Conservation (phyloP, 2,888 invertebrate species). For the Drosophila helvetica region DNA sequence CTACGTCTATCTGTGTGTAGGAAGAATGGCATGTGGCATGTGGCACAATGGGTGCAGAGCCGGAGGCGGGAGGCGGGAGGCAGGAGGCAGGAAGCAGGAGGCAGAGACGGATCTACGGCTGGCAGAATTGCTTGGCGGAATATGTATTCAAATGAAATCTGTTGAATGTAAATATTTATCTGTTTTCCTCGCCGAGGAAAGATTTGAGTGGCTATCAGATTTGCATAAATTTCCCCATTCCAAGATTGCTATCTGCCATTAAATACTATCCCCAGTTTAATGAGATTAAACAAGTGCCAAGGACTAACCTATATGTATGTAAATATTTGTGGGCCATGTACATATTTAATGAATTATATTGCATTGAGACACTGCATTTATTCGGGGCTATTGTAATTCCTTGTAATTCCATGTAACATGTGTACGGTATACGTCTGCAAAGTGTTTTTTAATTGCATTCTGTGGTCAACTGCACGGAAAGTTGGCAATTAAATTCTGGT, state of each 20-base stretch:
- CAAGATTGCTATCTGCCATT: background rate
- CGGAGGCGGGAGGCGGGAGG: too few relatives aligned
- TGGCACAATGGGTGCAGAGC: too few relatives aligned
- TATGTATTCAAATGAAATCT: constrained; percentile 38
- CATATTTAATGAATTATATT: background rate
- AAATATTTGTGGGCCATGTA: background rate
- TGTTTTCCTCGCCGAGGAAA: background rate
- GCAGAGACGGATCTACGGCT: constrained; percentile 22
- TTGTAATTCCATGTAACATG: too few relatives aligned
- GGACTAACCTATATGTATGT: background rate
- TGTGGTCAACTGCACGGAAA: background rate
- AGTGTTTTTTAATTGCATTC: background rate
- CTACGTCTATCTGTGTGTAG: background rate
- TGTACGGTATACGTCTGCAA: background rate
- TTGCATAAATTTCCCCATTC: background rate
- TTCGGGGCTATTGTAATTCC: too few relatives aligned
- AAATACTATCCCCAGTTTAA: background rate
- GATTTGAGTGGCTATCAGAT: constrained; percentile 5
- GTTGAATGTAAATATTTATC: constrained; percentile 41
- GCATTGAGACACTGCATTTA: too few relatives aligned
- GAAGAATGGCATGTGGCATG: too few relatives aligned
- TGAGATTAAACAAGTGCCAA: background rate
- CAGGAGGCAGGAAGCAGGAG: too few relatives aligned
- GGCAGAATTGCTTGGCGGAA: constrained; percentile 8
- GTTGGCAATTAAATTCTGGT: background rate